Evolutionary conservation across 2,797 vertebrate genomes (phyloP), one percentile per base, ranked within the genome.

Genomic region (Gambelia wislizenii): DNA sequence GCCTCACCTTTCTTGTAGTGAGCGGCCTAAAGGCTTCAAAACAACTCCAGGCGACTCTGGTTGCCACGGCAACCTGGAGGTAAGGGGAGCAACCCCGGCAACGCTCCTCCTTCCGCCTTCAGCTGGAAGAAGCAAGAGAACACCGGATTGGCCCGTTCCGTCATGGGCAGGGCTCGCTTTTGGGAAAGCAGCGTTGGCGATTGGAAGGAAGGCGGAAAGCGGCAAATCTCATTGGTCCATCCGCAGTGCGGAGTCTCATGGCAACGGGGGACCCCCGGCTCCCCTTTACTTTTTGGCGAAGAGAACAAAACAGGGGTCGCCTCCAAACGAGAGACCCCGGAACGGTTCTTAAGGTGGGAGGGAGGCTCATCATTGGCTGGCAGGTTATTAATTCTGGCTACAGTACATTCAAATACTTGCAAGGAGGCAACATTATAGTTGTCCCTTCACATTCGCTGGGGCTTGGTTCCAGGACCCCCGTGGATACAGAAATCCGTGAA

Each of bases 11-110:
- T 49, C 10, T n/a, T 16, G 44, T 1, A 42, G 14, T 7, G 25
- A 27, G 59, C 14, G 64, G 49, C n/a, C 49, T 59, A 44, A 49
- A 67, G 22, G 25, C 67, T n/a, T 7, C 64, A 4, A 36, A 27
- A 30, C 18, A 8, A 22, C 22, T 6, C 14, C 52, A 1, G 39
- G 67, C 33, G 0, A 2, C 22, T 27, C 42, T n/a, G 10, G 89
- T 90, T 54, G 18, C 86, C 67, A 84, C 18, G 54, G 89, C 25
- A 75, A 87, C 86, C 67, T 8, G 16, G 30, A 75, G 12, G 6
- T 18, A 79, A n/a, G 27, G 4, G 77, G 20, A 75, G 14, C 18
- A 47, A 54, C 7, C 1, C 33, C 8, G 6, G 12, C 1, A 30
- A 20, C 42, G 22, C 76, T 36, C 49, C 30, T 39, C 47, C 72